Evolutionary conservation across 2,797 vertebrate genomes (phyloP).

Genomic region (Astyanax mexicanus): DNA sequence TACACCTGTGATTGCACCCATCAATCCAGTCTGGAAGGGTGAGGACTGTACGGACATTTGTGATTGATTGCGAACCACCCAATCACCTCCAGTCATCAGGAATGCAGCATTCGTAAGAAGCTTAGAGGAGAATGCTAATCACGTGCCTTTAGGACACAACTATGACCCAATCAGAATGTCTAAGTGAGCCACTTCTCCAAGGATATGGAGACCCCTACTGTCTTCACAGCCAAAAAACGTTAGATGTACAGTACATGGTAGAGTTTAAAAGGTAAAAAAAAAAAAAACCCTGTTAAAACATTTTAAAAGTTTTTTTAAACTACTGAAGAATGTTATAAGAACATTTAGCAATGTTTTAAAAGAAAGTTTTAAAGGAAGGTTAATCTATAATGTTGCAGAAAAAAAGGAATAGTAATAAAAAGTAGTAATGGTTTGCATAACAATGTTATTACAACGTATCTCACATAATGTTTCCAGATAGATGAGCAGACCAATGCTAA

Average conservation of each 20-base stretch:
- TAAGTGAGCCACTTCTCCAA: background rate
- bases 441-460: too few relatives aligned
- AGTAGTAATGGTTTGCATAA: too few relatives aligned
- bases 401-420: too few relatives aligned
- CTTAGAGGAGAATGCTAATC: background rate
- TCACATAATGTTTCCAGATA: too few relatives aligned
- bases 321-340: background rate
- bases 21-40: background rate
- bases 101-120: background rate
- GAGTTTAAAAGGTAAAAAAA: too few relatives aligned
- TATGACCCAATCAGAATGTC: background rate
- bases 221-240: too few relatives aligned
- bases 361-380: too few relatives aligned
- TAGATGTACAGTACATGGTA: background rate
- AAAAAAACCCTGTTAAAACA: background rate
- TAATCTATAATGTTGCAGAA: too few relatives aligned
- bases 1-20: background rate
- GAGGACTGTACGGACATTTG: background rate
- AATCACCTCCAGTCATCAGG: conserved; percentile 1
- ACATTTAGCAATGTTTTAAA: too few relatives aligned
- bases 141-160: background rate
- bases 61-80: background rate
- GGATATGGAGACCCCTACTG: background rate
- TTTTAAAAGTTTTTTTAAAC: background rate
- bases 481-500: too few relatives aligned